phyloP scores from a whole-genome alignment of 2,797 vertebrate genomes.

The Chloroceryle amazona region DNA sequence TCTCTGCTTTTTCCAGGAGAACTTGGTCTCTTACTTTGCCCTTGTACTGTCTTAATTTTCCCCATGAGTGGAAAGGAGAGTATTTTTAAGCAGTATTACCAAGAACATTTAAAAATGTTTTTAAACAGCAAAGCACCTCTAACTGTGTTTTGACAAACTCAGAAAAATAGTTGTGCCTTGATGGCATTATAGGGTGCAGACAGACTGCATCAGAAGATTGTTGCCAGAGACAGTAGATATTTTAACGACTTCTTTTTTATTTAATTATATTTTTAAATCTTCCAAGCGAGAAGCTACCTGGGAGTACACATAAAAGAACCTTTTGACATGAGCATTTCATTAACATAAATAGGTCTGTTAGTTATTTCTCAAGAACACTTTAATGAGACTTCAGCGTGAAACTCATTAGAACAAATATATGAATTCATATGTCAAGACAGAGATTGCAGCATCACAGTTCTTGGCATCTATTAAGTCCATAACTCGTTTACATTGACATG shows the following conservation, averaged over 20 bases:
- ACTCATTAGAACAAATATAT: slow-evolving; percentile 79
- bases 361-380: slow-evolving; percentile 72
- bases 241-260: slow-evolving; percentile 41
- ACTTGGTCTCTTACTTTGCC: background rate
- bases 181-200: background rate
- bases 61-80: background rate
- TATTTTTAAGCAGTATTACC: slow-evolving; percentile 1
- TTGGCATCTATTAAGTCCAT: slow-evolving; percentile 82
- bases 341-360: slow-evolving; percentile 75
- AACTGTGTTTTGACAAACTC: background rate
- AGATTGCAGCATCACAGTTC: slow-evolving; percentile 71
- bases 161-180: background rate
- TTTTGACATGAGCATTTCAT: slow-evolving; percentile 73
- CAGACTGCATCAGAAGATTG: background rate
- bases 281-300: slow-evolving; percentile 41
- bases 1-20: background rate
- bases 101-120: background rate
- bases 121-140: slow-evolving; percentile 2
- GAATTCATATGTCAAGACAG: slow-evolving; percentile 79
- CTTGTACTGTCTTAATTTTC: slow-evolving; percentile 26
- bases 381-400: slow-evolving; percentile 79
- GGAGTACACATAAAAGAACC: slow-evolving; percentile 37
- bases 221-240: slow-evolving; percentile 32
- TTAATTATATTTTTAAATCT: slow-evolving; percentile 39
- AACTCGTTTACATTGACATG: slow-evolving; percentile 79